phyloP scores from a whole-genome alignment of 2,113 vertebrate species.

The Cettia cetti region DNA sequence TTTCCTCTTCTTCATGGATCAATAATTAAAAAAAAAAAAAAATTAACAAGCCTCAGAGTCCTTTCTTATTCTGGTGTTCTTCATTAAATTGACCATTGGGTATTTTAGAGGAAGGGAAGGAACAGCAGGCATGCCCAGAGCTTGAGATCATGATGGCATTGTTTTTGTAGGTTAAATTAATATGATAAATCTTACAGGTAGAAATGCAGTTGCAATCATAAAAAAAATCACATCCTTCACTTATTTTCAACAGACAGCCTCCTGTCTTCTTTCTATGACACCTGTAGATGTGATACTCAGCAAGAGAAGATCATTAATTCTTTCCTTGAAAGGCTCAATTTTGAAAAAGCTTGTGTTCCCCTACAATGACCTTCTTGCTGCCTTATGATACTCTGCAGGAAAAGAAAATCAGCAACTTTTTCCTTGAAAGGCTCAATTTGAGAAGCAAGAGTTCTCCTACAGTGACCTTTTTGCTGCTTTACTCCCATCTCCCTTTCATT shows the following conservation, averaged over 20 bases:
- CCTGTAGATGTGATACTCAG: neutral
- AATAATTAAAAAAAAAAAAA: neutral
- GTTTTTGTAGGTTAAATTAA: neutral
- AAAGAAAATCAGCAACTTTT: conserved; percentile 44
- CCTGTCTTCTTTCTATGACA: neutral
- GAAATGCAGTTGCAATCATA: neutral
- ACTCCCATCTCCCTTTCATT: conserved; percentile 47
- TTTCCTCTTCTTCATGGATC: neutral
- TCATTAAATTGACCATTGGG: neutral
- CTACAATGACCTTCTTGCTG: conserved; percentile 15
- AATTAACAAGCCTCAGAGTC: neutral
- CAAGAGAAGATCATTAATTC: conserved; percentile 40
- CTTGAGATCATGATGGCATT: neutral
- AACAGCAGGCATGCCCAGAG: neutral
- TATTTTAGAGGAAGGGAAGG: neutral
- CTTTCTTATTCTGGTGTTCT: neutral
- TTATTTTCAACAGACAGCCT: neutral
- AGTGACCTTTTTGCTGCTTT: conserved; percentile 24
- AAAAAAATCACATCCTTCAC: neutral
- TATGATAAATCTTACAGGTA: neutral
- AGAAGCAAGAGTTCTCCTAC: conserved; percentile 24
- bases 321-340: conserved; percentile 30
- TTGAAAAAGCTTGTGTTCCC: conserved; percentile 1
- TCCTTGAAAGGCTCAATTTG: conserved; percentile 55
- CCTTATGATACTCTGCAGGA: conserved; percentile 53